Evolutionary conservation across 2,113 vertebrate genomes (phyloP), one percentile per base, ranked within the genome.

Genomic region (Pavo muticus): DNA sequence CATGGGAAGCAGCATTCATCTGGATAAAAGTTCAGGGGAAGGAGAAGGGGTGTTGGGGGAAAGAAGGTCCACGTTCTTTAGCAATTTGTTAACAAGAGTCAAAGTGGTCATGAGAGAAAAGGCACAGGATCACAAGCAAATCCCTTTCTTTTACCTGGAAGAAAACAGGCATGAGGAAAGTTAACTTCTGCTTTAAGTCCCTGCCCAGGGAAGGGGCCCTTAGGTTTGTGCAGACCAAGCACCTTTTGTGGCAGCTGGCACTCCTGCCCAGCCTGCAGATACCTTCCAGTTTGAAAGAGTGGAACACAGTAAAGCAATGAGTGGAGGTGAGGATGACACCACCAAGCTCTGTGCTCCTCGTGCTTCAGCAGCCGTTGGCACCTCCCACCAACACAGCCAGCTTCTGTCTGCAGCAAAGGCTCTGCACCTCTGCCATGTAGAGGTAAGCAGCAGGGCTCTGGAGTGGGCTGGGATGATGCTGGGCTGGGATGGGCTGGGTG

Each of bases 301-400:
- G 60, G 87, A 83, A 56, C 40, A 47, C 73, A 89, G 73, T 76
- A 89, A 69, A 44, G 59, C 47, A n/a, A 35, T 42, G 69, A 65
- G 74, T 83, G 47, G 56, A 10, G 17, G 35, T 88, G 60, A 24
- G 52, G 24, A 83, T 93, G 87, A 81, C 54, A 84, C 61, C 71
- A 81, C 68, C 64, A 50, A 72, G 52, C 67, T 86, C 80, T 32
- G 60, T 64, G 50, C 91, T 91, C 67, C 39, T 76, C 63, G 39
- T 91, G 47, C 88, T 88, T 71, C 48, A 63, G 37, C 69, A 60
- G 23, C 40, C 32, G 67, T 94, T 84, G 79, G 57, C 87, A 83
- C 72, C 72, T 95, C 94, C 80, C 94, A 73, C 81, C 65, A 84
- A 47, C 89, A 85, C 60, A 67, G 80, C 76, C 76, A 72, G 47